These are phyloP conservation scores for Orussus abietinus DNA, from an alignment of 1,140 invertebrate species.

Conservation along the genomic window DNA sequence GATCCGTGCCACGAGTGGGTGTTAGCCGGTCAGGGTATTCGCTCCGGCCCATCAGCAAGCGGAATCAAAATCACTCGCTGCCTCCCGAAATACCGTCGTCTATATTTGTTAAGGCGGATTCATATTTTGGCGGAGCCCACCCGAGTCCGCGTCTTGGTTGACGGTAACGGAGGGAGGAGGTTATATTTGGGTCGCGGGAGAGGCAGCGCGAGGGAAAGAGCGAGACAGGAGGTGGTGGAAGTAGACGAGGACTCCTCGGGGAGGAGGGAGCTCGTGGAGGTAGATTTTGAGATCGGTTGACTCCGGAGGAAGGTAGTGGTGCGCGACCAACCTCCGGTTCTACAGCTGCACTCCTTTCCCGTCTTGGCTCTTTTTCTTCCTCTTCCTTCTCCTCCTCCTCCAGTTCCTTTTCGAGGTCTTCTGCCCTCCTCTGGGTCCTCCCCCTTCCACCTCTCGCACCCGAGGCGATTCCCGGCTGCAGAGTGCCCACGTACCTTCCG, in stretches of 20 bases:
- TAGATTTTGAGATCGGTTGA: slow-evolving; percentile 24
- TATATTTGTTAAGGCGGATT: slow-evolving; percentile 50
- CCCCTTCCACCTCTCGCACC: slow-evolving; percentile 11
- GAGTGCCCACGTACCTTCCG: neutral
- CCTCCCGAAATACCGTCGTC: slow-evolving; percentile 42
- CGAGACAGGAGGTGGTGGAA: neutral
- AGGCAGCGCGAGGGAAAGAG: slow-evolving; percentile 3
- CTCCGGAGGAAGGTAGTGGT: slow-evolving; percentile 29
- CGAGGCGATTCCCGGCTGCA: too few relatives aligned
- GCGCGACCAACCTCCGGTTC: slow-evolving; percentile 30
- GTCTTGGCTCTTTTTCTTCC: slow-evolving; percentile 20
- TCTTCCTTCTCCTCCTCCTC: slow-evolving; percentile 14
- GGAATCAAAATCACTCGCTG: neutral
- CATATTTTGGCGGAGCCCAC: slow-evolving; percentile 40
- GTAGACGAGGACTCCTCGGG: neutral
- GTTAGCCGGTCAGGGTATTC: neutral
- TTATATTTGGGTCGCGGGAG: slow-evolving; percentile 47
- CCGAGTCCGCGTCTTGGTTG: slow-evolving; percentile 19
- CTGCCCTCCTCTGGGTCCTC: slow-evolving; percentile 6
- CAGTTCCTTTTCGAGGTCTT: slow-evolving; percentile 1
- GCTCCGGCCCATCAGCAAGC: neutral
- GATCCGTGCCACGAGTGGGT: slow-evolving; percentile 19
- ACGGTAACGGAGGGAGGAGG: slow-evolving; percentile 26
- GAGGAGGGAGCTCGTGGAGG: neutral
- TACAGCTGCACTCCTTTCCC: slow-evolving; percentile 23